Evolutionary conservation across 2,113 vertebrate species (phyloP), one percentile per base, ranked within the genome.

Genomic region (Epinephelus lanceolatus): DNA sequence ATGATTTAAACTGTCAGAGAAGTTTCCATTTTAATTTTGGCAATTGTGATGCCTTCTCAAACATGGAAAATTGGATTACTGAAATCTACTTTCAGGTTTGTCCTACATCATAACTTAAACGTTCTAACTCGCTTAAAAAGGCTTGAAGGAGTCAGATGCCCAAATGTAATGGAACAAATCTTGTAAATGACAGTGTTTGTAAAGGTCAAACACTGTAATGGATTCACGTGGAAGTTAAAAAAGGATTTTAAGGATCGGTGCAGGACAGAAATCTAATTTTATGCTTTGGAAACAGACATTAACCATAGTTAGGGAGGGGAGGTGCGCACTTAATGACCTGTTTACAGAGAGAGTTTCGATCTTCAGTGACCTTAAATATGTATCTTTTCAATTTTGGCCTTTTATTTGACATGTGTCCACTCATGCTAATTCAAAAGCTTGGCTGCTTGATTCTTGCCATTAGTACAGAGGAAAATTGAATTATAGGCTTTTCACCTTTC

Each of bases 151-250:
- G 5, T 23, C 25, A 70, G n/a, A 72, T 60, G 51, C 69, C 57
- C 56, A 49, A 76, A 71, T 71, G 18, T 33, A 84, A 76, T 71
- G 8, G 42, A 72, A 62, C 61, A 27, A 56, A 55, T 79, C 9
- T 21, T 55, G 68, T 78, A 19, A 27, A 70, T 40, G 62, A 33
- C 37, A 61, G 68, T 68, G 27, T 65, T 60, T 33, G 1, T n/a
- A 42, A 60, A 88, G 72, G 81, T 70, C 69, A 45, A 60, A 65
- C 63, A 47, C 17, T 59, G 53, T 17, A 88, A 67, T 65, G 37
- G 59, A 42, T 81, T 71, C 27, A 66, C 66, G 45, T 57, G 56
- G 62, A 55, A 17, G 21, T 55, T 49, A 63, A 37, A 37, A 21
- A 40, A 51, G 21, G 40, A 60, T 67, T 40, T 51, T 63, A 47